phyloP scores from a whole-genome alignment of 2,888 invertebrate species.

The Parochlus steinenii region DNA sequence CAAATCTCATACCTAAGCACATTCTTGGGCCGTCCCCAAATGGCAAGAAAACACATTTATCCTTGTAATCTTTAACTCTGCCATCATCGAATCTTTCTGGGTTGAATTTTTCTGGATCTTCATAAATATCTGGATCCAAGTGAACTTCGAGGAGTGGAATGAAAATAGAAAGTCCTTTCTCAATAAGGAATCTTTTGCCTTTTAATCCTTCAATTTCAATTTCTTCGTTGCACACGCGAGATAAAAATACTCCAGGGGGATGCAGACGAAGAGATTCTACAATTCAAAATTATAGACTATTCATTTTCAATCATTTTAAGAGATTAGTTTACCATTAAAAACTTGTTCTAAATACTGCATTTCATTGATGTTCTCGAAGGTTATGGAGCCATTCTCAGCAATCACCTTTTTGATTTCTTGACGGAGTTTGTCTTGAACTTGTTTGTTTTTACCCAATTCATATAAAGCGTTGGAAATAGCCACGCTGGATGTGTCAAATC shows the following conservation, averaged over 20 bases:
- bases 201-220: conserved; percentile 12
- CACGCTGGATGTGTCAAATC: conserved; percentile 21
- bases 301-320: not conserved
- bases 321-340: conserved; percentile 18
- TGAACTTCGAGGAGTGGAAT: conserved; percentile 16
- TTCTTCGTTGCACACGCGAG: conserved; percentile 20
- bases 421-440: conserved; percentile 20
- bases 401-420: conserved; percentile 17
- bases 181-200: conserved; percentile 4
- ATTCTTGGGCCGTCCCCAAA: conserved; percentile 29
- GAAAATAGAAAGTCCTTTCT: conserved; percentile 16
- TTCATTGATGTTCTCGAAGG: conserved; percentile 18
- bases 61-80: conserved; percentile 18
- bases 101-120: conserved; percentile 33
- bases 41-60: conserved; percentile 23
- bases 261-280: conserved; percentile 21
- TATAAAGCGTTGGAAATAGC: conserved; percentile 17
- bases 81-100: conserved; percentile 33
- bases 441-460: conserved; percentile 18
- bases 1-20: conserved; percentile 26
- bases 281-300: conserved; percentile 1
- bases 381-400: conserved; percentile 16
- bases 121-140: conserved; percentile 19
- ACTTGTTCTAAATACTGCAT: conserved; percentile 22
- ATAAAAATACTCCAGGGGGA: conserved; percentile 17